A percentile compares a stretch with the other conserved stretches of the same genome.
Conservation (phyloP, 2,888 invertebrate genomes). For the Ectobius pallidus region DNA sequence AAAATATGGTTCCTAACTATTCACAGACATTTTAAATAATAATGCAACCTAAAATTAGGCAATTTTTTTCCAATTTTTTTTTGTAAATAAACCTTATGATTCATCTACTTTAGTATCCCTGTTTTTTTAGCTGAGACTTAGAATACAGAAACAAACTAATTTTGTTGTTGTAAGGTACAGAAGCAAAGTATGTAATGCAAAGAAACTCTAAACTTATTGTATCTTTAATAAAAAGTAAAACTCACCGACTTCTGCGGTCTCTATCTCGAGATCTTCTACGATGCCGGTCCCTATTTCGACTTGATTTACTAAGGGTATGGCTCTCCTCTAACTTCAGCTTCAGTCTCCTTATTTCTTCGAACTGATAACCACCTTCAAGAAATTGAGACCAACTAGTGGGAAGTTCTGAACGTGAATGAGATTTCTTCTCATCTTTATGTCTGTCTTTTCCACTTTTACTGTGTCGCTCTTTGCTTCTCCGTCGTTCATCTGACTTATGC, state of each 20-base stretch:
- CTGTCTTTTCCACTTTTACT: constrained; percentile 30
- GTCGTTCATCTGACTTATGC: constrained; percentile 10
- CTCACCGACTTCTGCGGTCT: constrained; percentile 31
- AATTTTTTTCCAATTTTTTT: too few relatives aligned
- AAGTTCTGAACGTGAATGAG: constrained; percentile 27
- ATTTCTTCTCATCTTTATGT: constrained; percentile 25
- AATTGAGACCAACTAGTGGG: constrained; percentile 40
- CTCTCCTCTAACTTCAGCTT: constrained; percentile 34
- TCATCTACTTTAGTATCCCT: too few relatives aligned
- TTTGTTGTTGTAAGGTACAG: too few relatives aligned
- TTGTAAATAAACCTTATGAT: too few relatives aligned
- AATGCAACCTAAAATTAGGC: too few relatives aligned
- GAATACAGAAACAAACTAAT: too few relatives aligned
- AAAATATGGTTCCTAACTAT: too few relatives aligned
- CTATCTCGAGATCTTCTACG: constrained; percentile 6
- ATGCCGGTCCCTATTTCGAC: constrained; percentile 13
- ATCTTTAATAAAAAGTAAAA: too few relatives aligned
- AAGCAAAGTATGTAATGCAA: too few relatives aligned
- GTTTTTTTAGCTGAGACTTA: too few relatives aligned
- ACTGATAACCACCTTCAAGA: constrained; percentile 26
- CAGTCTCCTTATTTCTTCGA: constrained; percentile 40
- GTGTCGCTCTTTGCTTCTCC: constrained; percentile 33
- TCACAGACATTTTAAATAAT: too few relatives aligned
- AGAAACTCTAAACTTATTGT: too few relatives aligned
- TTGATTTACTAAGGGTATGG: not conserved